A percentile compares a stretch with the other conserved stretches of the same genome.
Evolutionary conservation across 2,797 vertebrate species (phyloP).

Genomic region (Gallinago solitaria): DNA sequence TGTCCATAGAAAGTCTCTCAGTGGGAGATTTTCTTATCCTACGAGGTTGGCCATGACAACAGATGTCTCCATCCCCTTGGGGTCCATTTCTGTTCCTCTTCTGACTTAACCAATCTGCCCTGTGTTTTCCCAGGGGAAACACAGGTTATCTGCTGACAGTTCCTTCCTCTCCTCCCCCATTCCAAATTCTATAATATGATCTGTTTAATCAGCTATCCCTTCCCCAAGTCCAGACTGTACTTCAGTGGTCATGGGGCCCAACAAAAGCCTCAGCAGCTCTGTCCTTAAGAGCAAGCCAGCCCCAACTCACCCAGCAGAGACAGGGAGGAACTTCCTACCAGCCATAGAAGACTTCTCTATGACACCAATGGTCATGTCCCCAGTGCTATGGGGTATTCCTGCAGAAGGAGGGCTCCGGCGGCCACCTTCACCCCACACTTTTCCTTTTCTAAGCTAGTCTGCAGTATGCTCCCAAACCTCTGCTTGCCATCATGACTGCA

Average conservation of each 20-base stretch:
- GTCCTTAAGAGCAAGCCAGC: not conserved
- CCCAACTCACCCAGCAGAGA: not conserved
- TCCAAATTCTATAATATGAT: not conserved
- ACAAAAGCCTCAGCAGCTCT: not conserved
- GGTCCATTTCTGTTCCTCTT: not conserved
- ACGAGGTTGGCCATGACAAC: not conserved
- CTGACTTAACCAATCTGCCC: constrained; percentile 23
- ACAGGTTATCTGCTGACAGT: not conserved
- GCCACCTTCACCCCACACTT: not conserved
- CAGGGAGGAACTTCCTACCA: not conserved
- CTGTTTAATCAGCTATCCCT: not conserved
- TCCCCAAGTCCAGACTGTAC: not conserved
- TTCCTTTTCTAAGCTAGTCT: not conserved
- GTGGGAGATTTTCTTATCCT: not conserved
- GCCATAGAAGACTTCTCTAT: not conserved
- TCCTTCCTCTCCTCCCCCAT: not conserved
- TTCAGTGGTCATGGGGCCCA: not conserved
- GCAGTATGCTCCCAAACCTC: not conserved
- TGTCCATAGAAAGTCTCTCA: not conserved
- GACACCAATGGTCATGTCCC: rapidly evolving
- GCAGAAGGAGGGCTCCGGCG: not conserved
- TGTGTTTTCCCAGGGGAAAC: not conserved
- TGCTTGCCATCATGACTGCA: not conserved
- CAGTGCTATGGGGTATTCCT: not conserved
- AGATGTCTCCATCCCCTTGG: constrained; percentile 19